Percentiles rank a stretch among this genome's conserved stretches.
phyloP scores from a whole-genome alignment of 2,888 invertebrate genomes.

The Euzophera pinguis region DNA sequence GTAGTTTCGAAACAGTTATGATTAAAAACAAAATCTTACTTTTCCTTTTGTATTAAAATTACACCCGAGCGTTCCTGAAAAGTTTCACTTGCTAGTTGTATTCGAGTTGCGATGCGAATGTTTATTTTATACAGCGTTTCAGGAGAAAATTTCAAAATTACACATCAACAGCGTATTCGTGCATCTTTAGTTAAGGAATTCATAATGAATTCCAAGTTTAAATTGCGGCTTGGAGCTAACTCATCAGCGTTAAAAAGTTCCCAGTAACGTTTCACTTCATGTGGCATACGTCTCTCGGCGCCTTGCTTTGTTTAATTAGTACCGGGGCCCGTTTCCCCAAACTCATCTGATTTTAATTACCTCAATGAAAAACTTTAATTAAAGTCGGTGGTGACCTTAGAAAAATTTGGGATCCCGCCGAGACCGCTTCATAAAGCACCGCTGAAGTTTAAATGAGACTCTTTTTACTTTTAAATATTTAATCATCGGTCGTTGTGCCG shows the following conservation, averaged over 20 bases:
- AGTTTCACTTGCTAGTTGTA: constrained; percentile 23
- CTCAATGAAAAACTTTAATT: constrained; percentile 35
- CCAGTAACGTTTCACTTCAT: constrained; percentile 39
- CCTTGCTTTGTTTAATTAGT: constrained; percentile 57
- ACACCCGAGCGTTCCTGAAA: constrained; percentile 1
- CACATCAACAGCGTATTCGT: constrained; percentile 42
- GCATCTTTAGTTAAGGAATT: constrained; percentile 54
- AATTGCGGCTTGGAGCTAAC: constrained; percentile 60
- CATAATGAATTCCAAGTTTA: constrained; percentile 65
- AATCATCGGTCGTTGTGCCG: neutral
- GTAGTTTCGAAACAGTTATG: constrained; percentile 3
- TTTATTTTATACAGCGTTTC: constrained; percentile 35
- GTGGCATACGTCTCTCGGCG: constrained; percentile 43
- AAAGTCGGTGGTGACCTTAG: constrained; percentile 18
- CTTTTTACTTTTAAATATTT: constrained; percentile 4
- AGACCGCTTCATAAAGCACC: constrained; percentile 5
- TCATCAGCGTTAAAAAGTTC: constrained; percentile 69
- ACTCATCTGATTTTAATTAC: constrained; percentile 41
- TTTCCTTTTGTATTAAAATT: constrained; percentile 10
- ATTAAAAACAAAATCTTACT: constrained; percentile 6
- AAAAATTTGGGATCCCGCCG: constrained; percentile 15
- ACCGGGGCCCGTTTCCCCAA: constrained; percentile 34
- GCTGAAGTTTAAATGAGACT: constrained; percentile 9
- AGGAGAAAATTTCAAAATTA: constrained; percentile 38
- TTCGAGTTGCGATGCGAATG: constrained; percentile 28